These are phyloP conservation scores for Rhinatrema bivittatum DNA, from an alignment of 2,797 vertebrate genomes.

Conservation along the genomic window DNA sequence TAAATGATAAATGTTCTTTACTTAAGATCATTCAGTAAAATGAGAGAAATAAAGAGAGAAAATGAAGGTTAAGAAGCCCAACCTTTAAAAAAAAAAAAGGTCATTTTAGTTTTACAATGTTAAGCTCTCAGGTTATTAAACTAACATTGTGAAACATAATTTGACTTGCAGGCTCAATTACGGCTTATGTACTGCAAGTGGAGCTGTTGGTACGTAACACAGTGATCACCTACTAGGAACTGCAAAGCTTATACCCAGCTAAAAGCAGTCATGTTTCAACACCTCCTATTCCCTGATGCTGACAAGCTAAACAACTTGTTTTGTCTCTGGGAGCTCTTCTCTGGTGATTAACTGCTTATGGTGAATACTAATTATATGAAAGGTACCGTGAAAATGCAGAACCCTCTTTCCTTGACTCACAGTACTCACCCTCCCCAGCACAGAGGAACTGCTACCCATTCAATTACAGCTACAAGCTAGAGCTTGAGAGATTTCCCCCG, in stretches of 20 bases:
- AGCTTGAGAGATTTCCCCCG: conserved; percentile 28
- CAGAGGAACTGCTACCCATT: too few relatives aligned
- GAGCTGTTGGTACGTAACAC: conserved; percentile 62
- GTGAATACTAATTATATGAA: conserved; percentile 64
- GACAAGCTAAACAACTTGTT: conserved; percentile 74
- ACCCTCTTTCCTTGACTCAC: conserved; percentile 43
- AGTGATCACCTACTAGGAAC: neutral
- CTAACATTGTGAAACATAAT: too few relatives aligned
- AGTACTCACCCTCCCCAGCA: too few relatives aligned
- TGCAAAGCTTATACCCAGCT: neutral
- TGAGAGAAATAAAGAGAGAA: too few relatives aligned
- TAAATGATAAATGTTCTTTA: too few relatives aligned
- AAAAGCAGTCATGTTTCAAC: conserved; percentile 67
- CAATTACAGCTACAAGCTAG: conserved; percentile 20
- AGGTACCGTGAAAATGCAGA: conserved; percentile 35
- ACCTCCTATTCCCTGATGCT: conserved; percentile 63
- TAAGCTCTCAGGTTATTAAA: too few relatives aligned
- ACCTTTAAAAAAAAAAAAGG: too few relatives aligned
- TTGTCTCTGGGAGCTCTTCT: conserved; percentile 70
- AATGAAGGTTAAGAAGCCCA: too few relatives aligned
- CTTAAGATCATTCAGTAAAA: too few relatives aligned
- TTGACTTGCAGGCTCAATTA: conserved; percentile 49
- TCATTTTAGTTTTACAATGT: too few relatives aligned
- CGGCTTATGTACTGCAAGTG: conserved; percentile 51
- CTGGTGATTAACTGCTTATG: conserved; percentile 67